A percentile compares a stretch with the other conserved stretches of the same genome.
Conservation (phyloP, 2,797 vertebrate species). For the Aulostomus chinensis region DNA sequence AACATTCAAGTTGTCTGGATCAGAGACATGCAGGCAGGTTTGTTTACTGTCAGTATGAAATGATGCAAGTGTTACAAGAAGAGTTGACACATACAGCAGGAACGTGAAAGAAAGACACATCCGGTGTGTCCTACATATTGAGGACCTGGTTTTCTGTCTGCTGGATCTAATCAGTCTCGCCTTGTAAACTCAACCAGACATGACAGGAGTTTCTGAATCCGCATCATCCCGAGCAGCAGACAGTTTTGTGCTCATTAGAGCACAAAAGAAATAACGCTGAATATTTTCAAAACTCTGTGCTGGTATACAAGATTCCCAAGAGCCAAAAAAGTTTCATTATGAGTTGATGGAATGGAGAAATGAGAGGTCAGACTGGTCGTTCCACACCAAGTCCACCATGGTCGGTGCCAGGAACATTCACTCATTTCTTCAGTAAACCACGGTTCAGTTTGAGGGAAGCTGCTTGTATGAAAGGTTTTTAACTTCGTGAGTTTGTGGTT, state of each 20-base stretch:
- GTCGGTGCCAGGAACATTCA: too few species aligned
- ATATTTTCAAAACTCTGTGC: constrained; percentile 8
- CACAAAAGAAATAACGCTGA: neutral
- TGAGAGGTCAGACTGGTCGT: neutral
- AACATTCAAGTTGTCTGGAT: neutral
- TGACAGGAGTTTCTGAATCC: too few species aligned
- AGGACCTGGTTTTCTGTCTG: neutral
- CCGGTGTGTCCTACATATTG: neutral
- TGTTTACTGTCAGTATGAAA: constrained; percentile 10
- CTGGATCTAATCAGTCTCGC: neutral
- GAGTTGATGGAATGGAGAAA: constrained; percentile 3
- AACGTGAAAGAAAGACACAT: neutral
- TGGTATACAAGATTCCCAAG: neutral
- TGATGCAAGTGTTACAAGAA: neutral
- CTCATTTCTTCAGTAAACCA: too few species aligned
- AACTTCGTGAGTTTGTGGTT: too few species aligned
- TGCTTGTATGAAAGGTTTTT: too few species aligned
- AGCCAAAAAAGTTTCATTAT: constrained; percentile 14
- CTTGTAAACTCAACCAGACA: neutral
- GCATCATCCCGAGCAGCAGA: neutral
- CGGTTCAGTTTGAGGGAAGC: too few species aligned
- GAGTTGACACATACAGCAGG: neutral
- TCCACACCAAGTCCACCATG: too few species aligned
- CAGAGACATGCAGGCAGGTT: neutral
- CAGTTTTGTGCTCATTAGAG: constrained; percentile 1